Evolutionary conservation across 2,113 vertebrate species (phyloP), one percentile per base, ranked within the genome.

Genomic region (Mugil cephalus): DNA sequence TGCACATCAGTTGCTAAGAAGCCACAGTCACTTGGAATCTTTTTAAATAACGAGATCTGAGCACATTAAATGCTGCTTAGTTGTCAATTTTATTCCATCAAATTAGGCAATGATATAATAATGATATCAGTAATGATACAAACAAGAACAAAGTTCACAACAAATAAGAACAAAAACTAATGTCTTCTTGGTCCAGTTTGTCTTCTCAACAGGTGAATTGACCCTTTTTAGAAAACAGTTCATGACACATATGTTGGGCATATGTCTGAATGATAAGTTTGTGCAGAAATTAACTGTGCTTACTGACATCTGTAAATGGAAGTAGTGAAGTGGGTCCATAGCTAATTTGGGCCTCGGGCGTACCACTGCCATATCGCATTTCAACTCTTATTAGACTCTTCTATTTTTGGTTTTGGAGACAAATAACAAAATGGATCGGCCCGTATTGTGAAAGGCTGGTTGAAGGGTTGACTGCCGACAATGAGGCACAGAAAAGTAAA

Each of bases 391-490:
- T 84, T 76, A 73, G 66, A 81, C 72, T 79, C 55, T 14, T 51
- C 85, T 89, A 91, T 87, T 87, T 89, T 83, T 74, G 64, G 68
- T 79, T 85, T 86, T 83, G 76, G 58, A 76, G 76, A 73, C 69
- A 84, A 87, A 87, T 79, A 76, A 74, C 70, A 56, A 70, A 75
- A 77, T 40, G 1, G 64, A 80, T 82, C 55, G 50, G 43, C 19
- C 9, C 6, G 47, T 80, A 42, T 77, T 21, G 75, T 39, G 40
- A 74, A 54, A 69, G 48, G n/a, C 30, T 70, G 18, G 12, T 53
- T 69, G 10, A 56, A 45, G 3, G 43, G 15, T 53, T 63, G 40
- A 50, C 17, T 30, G 55, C 34, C 47, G 8, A 68, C 45, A 78
- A 43, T 52, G n/a, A 50, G 48, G 38, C 38, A 53, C 2, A 30